These are phyloP conservation scores for Naja naja DNA, from an alignment of 2,113 vertebrate genomes.

Conservation along the genomic window DNA sequence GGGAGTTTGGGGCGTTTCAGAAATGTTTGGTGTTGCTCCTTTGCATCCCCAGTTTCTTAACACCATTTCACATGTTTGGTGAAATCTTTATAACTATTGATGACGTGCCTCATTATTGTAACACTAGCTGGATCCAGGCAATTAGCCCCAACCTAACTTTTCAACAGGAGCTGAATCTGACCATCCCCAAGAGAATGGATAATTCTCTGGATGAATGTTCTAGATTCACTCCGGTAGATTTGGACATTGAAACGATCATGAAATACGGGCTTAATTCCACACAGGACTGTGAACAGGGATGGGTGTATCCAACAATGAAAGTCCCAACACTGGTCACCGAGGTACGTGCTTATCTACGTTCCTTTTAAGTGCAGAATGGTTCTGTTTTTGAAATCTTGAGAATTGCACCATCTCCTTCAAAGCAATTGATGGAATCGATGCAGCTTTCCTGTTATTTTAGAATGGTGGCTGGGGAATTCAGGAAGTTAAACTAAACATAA, in stretches of 20 bases:
- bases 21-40: conserved; percentile 71
- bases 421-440: background rate
- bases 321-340: conserved; percentile 68
- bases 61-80: conserved; percentile 76
- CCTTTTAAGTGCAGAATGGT: background rate
- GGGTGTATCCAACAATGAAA: conserved; percentile 63
- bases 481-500: conserved; percentile 5
- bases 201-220: conserved; percentile 74
- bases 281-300: conserved; percentile 68
- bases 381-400: background rate
- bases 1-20: conserved; percentile 84
- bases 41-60: conserved; percentile 66
- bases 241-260: conserved; percentile 71
- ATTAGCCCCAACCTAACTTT: conserved; percentile 70
- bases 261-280: conserved; percentile 73
- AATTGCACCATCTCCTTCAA: background rate
- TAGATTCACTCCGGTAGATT: conserved; percentile 72
- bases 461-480: background rate
- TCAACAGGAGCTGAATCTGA: conserved; percentile 71
- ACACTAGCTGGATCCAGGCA: conserved; percentile 81
- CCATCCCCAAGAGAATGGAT: conserved; percentile 61
- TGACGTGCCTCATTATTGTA: conserved; percentile 73
- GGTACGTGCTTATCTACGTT: conserved; percentile 46
- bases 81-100: conserved; percentile 77
- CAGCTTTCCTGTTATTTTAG: background rate